These are phyloP conservation scores for Oryzias javanicus DNA, from an alignment of 2,113 vertebrate species.

Conservation along the genomic window DNA sequence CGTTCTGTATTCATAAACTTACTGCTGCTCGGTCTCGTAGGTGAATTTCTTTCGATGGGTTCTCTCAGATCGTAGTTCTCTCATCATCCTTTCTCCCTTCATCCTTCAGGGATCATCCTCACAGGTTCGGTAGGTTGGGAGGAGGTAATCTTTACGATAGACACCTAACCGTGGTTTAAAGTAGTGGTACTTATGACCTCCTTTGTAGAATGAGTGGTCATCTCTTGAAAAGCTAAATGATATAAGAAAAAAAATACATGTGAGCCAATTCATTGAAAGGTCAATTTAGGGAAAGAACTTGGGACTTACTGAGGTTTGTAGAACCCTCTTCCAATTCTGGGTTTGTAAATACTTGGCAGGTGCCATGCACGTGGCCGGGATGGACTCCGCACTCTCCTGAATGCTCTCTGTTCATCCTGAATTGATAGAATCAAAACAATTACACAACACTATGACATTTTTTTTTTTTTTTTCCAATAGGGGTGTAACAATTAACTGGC, in stretches of 20 bases:
- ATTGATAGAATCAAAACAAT: neutral
- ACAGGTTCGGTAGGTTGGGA: constrained; percentile 14
- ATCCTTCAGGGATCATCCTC: constrained; percentile 2
- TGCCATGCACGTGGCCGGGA: constrained; percentile 38
- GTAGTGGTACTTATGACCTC: constrained; percentile 41
- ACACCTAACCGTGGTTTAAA: neutral
- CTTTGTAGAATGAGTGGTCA: constrained; percentile 47
- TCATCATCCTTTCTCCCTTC: constrained; percentile 2
- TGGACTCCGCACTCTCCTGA: constrained; percentile 59
- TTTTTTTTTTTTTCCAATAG: too few species aligned
- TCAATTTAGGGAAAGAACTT: neutral
- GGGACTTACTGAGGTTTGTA: constrained; percentile 51
- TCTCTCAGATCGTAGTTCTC: constrained; percentile 29
- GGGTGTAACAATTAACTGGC: too few species aligned
- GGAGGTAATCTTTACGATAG: constrained; percentile 12
- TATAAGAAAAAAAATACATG: neutral
- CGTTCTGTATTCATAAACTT: constrained; percentile 8
- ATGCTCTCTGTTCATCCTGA: constrained; percentile 47
- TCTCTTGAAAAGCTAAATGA: constrained; percentile 47
- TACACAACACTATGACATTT: neutral
- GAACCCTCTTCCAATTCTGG: constrained; percentile 39
- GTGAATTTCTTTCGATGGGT: constrained; percentile 1
- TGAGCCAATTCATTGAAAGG: neutral
- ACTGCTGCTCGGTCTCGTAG: constrained; percentile 28
- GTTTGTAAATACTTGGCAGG: constrained; percentile 33